phyloP scores from a whole-genome alignment of 1,140 invertebrate genomes.

The Helicorthomorpha holstii region DNA sequence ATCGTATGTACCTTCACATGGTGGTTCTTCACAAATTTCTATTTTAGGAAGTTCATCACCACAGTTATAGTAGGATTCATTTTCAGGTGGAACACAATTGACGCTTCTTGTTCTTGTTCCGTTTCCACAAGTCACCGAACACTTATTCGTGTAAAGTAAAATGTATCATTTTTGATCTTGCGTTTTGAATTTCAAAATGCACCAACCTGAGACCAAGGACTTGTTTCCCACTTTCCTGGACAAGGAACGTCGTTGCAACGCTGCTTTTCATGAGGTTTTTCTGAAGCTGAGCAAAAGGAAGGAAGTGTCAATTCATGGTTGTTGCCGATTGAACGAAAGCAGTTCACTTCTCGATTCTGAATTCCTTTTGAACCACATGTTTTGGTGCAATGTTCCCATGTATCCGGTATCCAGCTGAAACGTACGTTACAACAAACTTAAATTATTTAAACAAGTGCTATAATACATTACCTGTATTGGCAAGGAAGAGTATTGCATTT shows the following conservation, averaged over 20 bases:
- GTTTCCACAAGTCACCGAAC: slow-evolving; percentile 33
- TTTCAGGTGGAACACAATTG: slow-evolving; percentile 24
- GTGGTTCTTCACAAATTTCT: not conserved
- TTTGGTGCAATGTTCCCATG: slow-evolving; percentile 44
- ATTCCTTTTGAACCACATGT: slow-evolving; percentile 39
- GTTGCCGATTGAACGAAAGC: slow-evolving; percentile 30
- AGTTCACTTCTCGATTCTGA: slow-evolving; percentile 41
- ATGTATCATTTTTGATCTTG: not conserved
- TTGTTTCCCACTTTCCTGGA: slow-evolving; percentile 18
- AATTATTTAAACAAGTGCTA: not conserved
- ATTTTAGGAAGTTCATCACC: slow-evolving; percentile 15
- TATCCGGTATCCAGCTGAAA: slow-evolving; percentile 39
- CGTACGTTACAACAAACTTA: slow-evolving; percentile 13
- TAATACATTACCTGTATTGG: slow-evolving; percentile 23
- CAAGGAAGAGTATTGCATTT: slow-evolving; percentile 29
- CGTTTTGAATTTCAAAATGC: not conserved
- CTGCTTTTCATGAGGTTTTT: slow-evolving; percentile 13
- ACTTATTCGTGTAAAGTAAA: slow-evolving; percentile 21
- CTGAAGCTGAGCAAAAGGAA: slow-evolving; percentile 26
- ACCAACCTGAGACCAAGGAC: slow-evolving; percentile 17
- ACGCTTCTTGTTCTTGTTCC: slow-evolving; percentile 28
- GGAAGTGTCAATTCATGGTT: slow-evolving; percentile 32
- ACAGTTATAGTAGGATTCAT: slow-evolving; percentile 31
- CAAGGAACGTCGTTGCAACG: slow-evolving; percentile 18
- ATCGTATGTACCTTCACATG: not conserved